Conservation (phyloP, 2,888 invertebrate genomes). For the Trileptium ribeirensis region DNA sequence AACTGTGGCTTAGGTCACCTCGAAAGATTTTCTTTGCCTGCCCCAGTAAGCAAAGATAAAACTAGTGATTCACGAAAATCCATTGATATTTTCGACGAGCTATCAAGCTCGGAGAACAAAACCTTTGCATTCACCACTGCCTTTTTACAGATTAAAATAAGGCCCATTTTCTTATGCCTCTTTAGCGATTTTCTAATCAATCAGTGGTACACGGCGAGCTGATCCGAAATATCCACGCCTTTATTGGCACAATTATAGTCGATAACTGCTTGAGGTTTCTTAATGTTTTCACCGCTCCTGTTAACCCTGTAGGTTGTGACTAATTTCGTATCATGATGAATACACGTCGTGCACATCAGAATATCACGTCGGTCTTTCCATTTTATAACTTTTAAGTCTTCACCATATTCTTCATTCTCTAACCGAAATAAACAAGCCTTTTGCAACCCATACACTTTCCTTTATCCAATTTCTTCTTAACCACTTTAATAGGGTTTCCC, state of each 20-base stretch:
- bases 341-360: conserved; percentile 47
- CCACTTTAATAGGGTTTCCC: conserved; percentile 45
- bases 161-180: conserved; percentile 49
- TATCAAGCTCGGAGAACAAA: no score
- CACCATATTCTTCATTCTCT: conserved; percentile 46
- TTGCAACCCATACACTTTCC: conserved; percentile 39
- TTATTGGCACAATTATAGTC: conserved; percentile 48
- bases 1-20: no score
- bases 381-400: conserved; percentile 37
- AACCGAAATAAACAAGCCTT: no score
- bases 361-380: conserved; percentile 48
- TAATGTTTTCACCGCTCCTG: conserved; percentile 34
- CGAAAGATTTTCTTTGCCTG: no score
- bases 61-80: no score
- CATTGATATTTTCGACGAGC: no score
- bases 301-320: conserved; percentile 25
- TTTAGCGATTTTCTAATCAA: conserved; percentile 48
- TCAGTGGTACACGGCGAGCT: conserved; percentile 40
- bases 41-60: no score
- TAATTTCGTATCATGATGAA: conserved; percentile 33
- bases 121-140: conserved; percentile 44
- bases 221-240: conserved; percentile 48
- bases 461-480: conserved; percentile 43
- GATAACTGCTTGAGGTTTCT: conserved; percentile 30
- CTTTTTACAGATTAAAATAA: conserved; percentile 47